A percentile compares a stretch with the other conserved stretches of the same genome.
phyloP scores from a whole-genome alignment of 2,113 vertebrate species.

The Thunnus maccoyii region DNA sequence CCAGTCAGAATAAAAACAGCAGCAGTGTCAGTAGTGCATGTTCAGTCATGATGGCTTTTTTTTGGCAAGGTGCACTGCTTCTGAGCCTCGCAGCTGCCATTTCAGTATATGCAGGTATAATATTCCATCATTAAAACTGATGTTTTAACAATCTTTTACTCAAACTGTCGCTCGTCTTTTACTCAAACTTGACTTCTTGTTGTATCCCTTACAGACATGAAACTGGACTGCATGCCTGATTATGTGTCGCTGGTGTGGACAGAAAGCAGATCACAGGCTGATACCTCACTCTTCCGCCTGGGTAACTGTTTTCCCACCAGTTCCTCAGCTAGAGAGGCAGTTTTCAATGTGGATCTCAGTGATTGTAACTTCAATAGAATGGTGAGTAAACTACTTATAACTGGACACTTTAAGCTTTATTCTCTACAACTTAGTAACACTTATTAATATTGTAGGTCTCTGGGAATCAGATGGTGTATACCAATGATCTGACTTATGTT shows the following conservation, averaged over 20 bases:
- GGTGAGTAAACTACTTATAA: constrained; percentile 47
- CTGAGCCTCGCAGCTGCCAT: constrained; percentile 17
- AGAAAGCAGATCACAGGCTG: constrained; percentile 31
- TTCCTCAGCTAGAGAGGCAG: constrained; percentile 29
- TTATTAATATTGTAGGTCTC: constrained; percentile 66
- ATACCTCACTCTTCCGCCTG: constrained; percentile 68
- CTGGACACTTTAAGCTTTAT: rapidly evolving
- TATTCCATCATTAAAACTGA: too few relatives aligned
- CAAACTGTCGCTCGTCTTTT: not conserved
- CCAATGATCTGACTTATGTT: constrained; percentile 68
- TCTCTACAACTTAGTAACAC: not conserved
- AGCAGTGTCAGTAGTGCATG: rapidly evolving
- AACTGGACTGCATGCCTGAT: constrained; percentile 72
- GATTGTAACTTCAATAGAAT: constrained; percentile 75
- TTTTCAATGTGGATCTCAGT: constrained; percentile 66
- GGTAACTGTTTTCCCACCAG: constrained; percentile 77
- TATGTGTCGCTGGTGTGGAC: constrained; percentile 73
- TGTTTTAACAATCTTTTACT: not conserved
- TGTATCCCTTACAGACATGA: constrained; percentile 56
- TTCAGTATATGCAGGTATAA: constrained; percentile 72
- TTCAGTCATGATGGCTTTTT: constrained; percentile 66
- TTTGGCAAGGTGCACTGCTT: constrained; percentile 30
- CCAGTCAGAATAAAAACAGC: constrained; percentile 38
- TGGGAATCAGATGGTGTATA: constrained; percentile 61
- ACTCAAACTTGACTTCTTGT: not conserved